Evolutionary conservation across 2,113 vertebrate species (phyloP), one percentile per base, ranked within the genome.

Genomic region (Mormyrus lacerda): DNA sequence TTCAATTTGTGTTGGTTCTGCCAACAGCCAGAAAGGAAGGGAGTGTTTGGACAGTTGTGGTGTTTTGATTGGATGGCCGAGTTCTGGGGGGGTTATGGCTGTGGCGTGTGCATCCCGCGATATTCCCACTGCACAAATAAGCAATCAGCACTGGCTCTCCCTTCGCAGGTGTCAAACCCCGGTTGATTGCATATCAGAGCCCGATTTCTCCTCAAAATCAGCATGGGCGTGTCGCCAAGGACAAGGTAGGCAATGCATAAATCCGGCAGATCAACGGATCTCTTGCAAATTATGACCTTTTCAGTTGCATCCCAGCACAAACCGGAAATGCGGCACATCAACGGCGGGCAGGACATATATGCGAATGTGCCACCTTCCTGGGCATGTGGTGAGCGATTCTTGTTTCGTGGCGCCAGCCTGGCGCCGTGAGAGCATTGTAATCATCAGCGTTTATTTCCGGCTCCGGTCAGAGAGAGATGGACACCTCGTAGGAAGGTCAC

Each of bases 391-490:
- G 42, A 84, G 17, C 86, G 4, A 55, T 58, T 42, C 85, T 35
- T 58, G 47, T 21, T 11, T 35, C 4, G 1, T 19, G 15, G 48
- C n/a, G 53, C 47, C 24, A 15, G 4, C 45, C 45, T 27, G 85
- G 4, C 27, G 8, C 42, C n/a, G 4, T 17, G 84, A n/a, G 21
- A 73, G 9, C 31, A 39, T 61, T 19, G 65, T 24, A 50, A 69
- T 76, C 35, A 50, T 55, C 55, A 69, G 73, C 31, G 84, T 31
- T 44, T 42, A 93, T 93, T 91, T 48, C 53, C 93, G 90, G 91
- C 92, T 61, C 92, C 84, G 94, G 94, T 93, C 95, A 92, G 95
- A 92, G 94, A 92, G 82, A 94, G 92, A 93, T 92, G 91, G 91
- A 2, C 82, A 93, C 93, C 94, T 94, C 92, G 94, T 91, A 91